phyloP scores from a whole-genome alignment of 1,140 invertebrate species.

The Drosophila navojoa region DNA sequence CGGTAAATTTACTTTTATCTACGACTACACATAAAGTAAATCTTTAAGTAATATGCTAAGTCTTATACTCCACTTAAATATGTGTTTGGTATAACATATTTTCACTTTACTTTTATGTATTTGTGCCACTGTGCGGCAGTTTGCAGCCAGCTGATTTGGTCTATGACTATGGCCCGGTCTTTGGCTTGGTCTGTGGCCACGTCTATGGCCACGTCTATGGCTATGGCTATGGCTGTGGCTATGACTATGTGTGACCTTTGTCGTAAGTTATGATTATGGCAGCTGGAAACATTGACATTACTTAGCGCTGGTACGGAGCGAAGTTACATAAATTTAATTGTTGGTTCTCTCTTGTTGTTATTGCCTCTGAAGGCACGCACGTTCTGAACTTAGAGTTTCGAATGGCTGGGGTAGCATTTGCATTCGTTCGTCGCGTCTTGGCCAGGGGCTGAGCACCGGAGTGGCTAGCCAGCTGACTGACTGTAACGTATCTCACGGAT shows the following conservation, averaged over 20 bases:
- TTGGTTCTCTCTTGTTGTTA: slow-evolving; percentile 41
- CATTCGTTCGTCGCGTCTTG: slow-evolving; percentile 12
- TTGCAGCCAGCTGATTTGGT: slow-evolving; percentile 60
- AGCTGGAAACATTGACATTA: slow-evolving; percentile 76
- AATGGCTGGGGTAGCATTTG: slow-evolving; percentile 23
- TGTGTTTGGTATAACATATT: too few species aligned
- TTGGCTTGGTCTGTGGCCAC: too few species aligned
- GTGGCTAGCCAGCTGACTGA: slow-evolving; percentile 9
- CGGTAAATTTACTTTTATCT: too few species aligned
- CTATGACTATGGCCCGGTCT: neutral
- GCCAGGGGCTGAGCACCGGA: neutral
- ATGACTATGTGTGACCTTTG: slow-evolving; percentile 49
- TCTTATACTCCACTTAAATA: too few species aligned
- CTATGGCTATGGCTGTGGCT: too few species aligned
- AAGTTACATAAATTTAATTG: slow-evolving; percentile 70
- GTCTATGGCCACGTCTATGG: too few species aligned
- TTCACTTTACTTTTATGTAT: neutral
- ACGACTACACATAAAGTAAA: too few species aligned
- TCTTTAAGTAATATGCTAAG: too few species aligned
- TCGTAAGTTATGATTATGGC: slow-evolving; percentile 79
- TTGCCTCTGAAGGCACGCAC: slow-evolving; percentile 53
- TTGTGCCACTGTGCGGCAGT: slow-evolving; percentile 49
- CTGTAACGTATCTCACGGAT: slow-evolving; percentile 75
- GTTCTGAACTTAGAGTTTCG: slow-evolving; percentile 16
- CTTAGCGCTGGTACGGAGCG: slow-evolving; percentile 49